Conservation (phyloP, 2,113 vertebrate species). For the Hippocampus barbouri region DNA sequence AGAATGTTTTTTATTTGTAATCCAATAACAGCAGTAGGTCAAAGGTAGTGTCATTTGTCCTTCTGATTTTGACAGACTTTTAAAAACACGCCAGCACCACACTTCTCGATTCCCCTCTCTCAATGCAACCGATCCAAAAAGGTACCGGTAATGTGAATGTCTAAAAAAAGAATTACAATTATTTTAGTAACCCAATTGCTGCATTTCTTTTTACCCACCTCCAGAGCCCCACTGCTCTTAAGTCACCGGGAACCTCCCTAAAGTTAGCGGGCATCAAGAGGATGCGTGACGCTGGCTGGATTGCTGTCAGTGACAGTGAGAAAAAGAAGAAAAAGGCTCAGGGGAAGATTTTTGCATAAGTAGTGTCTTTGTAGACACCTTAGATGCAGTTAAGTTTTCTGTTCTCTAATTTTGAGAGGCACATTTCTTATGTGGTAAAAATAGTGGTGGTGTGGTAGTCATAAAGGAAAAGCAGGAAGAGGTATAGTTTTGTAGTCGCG, state of each 20-base stretch:
- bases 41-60: conserved; percentile 13
- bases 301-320: conserved; percentile 75
- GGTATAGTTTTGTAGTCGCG: background rate
- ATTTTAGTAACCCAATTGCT: background rate
- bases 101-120: background rate
- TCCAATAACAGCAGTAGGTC: background rate
- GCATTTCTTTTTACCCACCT: conserved; percentile 35
- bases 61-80: conserved; percentile 41
- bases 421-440: background rate
- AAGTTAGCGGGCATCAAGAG: conserved; percentile 80
- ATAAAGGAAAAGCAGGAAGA: background rate
- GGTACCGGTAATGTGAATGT: conserved; percentile 32
- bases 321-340: conserved; percentile 80
- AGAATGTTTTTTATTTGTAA: conserved; percentile 34
- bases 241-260: conserved; percentile 71
- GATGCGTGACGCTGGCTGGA: conserved; percentile 83
- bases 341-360: conserved; percentile 76
- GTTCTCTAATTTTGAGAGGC: background rate
- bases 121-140: conserved; percentile 33
- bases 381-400: conserved; percentile 1
- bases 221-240: conserved; percentile 55
- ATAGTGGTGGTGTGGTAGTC: background rate
- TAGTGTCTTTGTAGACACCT: background rate
- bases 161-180: background rate
- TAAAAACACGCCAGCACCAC: conserved; percentile 9